Conservation (phyloP, 2,888 invertebrate genomes). For the Gryllus longicercus region DNA sequence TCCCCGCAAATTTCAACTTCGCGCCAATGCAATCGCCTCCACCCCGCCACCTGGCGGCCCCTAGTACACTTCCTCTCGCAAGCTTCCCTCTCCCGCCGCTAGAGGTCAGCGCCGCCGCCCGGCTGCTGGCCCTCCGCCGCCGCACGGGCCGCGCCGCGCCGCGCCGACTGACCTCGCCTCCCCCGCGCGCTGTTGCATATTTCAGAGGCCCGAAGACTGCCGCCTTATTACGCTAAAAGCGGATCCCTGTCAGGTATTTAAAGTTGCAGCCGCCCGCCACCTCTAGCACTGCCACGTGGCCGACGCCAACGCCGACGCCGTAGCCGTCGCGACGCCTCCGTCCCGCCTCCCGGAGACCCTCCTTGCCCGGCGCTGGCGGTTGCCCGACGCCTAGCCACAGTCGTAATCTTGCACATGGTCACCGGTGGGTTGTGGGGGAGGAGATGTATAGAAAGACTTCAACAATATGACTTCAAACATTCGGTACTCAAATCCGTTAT, state of each 20-base stretch:
- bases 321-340: too few relatives aligned
- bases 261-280: not conserved
- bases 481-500: too few relatives aligned
- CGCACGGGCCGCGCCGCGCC: not conserved
- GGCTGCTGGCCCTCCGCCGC: not conserved
- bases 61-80: not conserved
- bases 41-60: not conserved
- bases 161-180: not conserved
- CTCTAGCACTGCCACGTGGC: not conserved
- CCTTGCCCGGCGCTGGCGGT: too few relatives aligned
- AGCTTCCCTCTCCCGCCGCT: not conserved
- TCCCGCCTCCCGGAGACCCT: too few relatives aligned
- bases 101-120: not conserved
- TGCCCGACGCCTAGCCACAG: too few relatives aligned
- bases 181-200: not conserved
- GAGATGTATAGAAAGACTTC: too few relatives aligned
- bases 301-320: not conserved
- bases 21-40: not conserved
- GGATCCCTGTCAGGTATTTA: conserved; percentile 17
- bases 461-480: too few relatives aligned
- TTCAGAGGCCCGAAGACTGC: not conserved
- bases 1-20: too few relatives aligned
- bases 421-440: too few relatives aligned
- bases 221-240: conserved; percentile 10
- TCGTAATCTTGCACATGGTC: too few relatives aligned